phyloP scores from a whole-genome alignment of 2,113 vertebrate genomes.

The Bubo blakistoni region DNA sequence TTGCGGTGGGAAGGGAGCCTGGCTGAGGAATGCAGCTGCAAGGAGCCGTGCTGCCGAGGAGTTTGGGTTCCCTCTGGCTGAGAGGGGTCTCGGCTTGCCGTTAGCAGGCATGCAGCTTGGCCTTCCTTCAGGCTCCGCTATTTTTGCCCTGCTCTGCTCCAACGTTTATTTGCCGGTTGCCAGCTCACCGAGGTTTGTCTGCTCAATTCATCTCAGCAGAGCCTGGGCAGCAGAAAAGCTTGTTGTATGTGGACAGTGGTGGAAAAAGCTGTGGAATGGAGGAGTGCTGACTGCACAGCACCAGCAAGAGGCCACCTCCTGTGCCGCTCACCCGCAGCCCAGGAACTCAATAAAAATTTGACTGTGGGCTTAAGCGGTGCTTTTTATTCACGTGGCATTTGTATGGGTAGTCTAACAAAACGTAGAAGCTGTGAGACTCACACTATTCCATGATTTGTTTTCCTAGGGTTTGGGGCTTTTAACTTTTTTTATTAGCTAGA shows the following conservation, averaged over 20 bases:
- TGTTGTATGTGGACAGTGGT: rapidly evolving
- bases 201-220: neutral
- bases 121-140: neutral
- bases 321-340: neutral
- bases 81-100: neutral
- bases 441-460: neutral
- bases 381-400: neutral
- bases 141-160: neutral
- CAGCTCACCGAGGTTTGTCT: neutral
- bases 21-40: neutral
- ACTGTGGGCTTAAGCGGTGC: neutral
- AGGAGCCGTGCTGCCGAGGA: neutral
- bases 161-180: neutral
- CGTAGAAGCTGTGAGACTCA: neutral
- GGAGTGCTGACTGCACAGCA: neutral
- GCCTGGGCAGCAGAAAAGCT: neutral
- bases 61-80: neutral
- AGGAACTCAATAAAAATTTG: neutral
- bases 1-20: neutral
- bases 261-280: neutral
- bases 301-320: neutral
- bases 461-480: neutral
- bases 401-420: neutral
- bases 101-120: neutral
- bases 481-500: neutral